Evolutionary conservation across 2,888 invertebrate species (phyloP).

Genomic region (Poecilus cupreus): DNA sequence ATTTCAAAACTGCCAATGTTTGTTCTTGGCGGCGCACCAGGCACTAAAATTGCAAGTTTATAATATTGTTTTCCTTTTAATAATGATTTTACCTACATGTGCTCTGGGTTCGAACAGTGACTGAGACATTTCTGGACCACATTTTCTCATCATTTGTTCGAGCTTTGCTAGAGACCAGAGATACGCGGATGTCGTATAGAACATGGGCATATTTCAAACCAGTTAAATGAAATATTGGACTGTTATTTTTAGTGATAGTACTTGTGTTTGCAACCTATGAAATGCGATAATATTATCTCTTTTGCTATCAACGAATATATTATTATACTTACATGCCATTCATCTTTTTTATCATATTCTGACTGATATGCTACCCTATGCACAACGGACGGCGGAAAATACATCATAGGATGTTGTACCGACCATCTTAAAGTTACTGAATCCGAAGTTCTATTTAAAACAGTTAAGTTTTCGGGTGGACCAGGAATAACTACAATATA

Average conservation of each 20-base stretch:
- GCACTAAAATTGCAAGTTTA: constrained; percentile 72
- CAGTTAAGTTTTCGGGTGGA: constrained; percentile 73
- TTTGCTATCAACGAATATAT: constrained; percentile 65
- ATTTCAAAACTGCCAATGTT: constrained; percentile 84
- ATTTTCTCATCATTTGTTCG: constrained; percentile 74
- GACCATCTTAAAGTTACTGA: constrained; percentile 74
- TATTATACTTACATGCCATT: constrained; percentile 70
- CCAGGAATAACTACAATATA: constrained; percentile 75
- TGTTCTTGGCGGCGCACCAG: constrained; percentile 81
- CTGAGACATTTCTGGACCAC: constrained; percentile 82
- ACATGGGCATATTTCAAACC: constrained; percentile 80
- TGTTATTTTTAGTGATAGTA: constrained; percentile 18
- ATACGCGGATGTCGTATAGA: constrained; percentile 83
- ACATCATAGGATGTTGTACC: constrained; percentile 72
- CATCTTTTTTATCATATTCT: constrained; percentile 71
- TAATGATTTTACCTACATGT: constrained; percentile 64
- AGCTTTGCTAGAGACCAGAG: constrained; percentile 77
- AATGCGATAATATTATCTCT: background rate
- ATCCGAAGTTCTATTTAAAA: constrained; percentile 72
- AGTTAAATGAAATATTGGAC: constrained; percentile 72
- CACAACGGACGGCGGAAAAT: constrained; percentile 74
- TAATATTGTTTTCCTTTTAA: too few relatives aligned
- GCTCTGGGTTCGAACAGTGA: constrained; percentile 78
- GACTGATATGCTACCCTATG: constrained; percentile 75
- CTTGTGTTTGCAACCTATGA: constrained; percentile 49